Conservation (phyloP, 2,888 invertebrate species). For the Diadegma fenestrale region DNA sequence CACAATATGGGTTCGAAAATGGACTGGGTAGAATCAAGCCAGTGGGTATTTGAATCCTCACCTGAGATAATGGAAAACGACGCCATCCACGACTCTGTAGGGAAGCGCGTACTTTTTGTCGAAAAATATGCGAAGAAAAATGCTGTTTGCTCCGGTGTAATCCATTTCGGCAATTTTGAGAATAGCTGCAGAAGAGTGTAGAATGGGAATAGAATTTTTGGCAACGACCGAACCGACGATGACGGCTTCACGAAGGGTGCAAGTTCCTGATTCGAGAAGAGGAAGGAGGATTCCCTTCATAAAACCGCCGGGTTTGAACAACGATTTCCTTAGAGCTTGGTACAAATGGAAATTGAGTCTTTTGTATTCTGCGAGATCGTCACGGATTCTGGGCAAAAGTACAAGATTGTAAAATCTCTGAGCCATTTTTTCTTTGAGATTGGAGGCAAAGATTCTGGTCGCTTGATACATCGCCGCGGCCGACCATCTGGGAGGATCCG, state of each 20-base stretch:
- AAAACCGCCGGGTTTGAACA: slow-evolving; percentile 99
- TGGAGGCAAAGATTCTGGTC: slow-evolving; percentile 98
- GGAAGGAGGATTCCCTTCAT: slow-evolving; percentile 96
- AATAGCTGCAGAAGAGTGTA: slow-evolving; percentile 98
- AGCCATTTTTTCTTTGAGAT: slow-evolving; percentile 97
- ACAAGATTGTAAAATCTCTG: slow-evolving; percentile 97
- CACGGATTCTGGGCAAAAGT: slow-evolving; percentile 96
- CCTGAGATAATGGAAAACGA: slow-evolving; percentile 97
- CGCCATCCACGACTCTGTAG: slow-evolving; percentile 96
- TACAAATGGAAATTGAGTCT: slow-evolving; percentile 98
- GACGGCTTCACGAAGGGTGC: slow-evolving; percentile 97
- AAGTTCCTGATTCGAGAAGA: slow-evolving; percentile 94
- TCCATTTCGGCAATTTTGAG: slow-evolving; percentile 99
- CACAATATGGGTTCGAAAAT: no score
- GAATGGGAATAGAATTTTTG: slow-evolving; percentile 96
- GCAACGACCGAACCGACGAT: slow-evolving; percentile 97
- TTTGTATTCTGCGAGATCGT: slow-evolving; percentile 98
- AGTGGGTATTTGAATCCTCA: slow-evolving; percentile 83
- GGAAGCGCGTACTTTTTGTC: slow-evolving; percentile 99
- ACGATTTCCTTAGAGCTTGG: slow-evolving; percentile 95
- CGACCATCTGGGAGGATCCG: slow-evolving; percentile 97
- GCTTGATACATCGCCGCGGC: slow-evolving; percentile 99
- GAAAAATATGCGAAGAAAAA: slow-evolving; percentile 96
- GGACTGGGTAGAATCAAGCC: no score
- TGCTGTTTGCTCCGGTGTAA: slow-evolving; percentile 97